Base-by-base conservation (phyloP, 2,888 invertebrate species). In the Blera fallax region DNA sequence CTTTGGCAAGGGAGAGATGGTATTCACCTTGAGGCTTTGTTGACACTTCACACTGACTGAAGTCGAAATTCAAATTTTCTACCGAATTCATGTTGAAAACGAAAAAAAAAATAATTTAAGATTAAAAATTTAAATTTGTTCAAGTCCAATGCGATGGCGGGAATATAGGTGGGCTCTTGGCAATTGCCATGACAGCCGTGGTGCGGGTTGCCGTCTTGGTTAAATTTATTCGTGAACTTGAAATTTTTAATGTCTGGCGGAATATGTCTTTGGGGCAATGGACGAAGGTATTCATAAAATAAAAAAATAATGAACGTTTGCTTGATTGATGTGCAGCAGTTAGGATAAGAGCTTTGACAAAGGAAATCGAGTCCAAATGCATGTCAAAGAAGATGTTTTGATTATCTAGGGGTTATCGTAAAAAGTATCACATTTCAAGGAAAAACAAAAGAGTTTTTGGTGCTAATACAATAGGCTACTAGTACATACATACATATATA, bases 181-280 rank as follows among this genome's bases (percentile, higher is more conserved):
- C 32, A 29, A 56, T 52, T n/a, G n/a, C n/a, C n/a, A n/a, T n/a
- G n/a, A n/a, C n/a, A n/a, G n/a, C n/a, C 29, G 34, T 24, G 32
- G 45, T 45, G 70, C 34, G 32, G 45, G 24, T 32, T 37, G 48
- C 34, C 5, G 11, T 34, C 56, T 58, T 21, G 34, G 7, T 14
- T 14, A 60, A 72, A 24, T 40, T 60, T 72, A 48, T 45, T 60
- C 58, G 34, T 60, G 58, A 72, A 60, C 37, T 60, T 58, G 70
- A 34, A 50, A 37, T 45, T 18, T 40, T 11, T n/a, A 40, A 54
- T 18, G 5, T 8, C 5, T 6, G 18, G 14, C n/a, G 21, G 18
- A 45, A 43, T 45, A 32, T 16, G 27, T n/a, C 52, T 11, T 3
- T n/a, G 54, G 29, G 14, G 56, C 56, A 70, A 70, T 56, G 56